phyloP scores from a whole-genome alignment of 2,888 invertebrate species.

The Sycophila texana region DNA sequence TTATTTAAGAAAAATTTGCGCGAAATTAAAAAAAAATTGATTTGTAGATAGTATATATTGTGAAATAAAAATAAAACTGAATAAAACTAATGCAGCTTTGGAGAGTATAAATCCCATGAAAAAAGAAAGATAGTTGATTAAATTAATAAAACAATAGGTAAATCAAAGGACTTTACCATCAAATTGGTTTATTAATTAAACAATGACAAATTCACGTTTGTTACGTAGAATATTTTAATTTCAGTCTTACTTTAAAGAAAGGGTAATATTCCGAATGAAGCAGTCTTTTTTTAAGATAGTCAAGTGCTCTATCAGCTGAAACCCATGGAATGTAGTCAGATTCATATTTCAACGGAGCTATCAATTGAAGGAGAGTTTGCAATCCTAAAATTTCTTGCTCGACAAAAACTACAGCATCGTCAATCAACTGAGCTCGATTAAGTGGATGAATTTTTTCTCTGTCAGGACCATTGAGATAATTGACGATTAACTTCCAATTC shows the following conservation, averaged over 20 bases:
- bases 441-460: conserved; percentile 79
- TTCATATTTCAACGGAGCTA: conserved; percentile 85
- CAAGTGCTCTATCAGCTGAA: conserved; percentile 84
- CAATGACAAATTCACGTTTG: background rate
- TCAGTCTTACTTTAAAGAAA: conserved; percentile 45
- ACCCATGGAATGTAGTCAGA: conserved; percentile 91
- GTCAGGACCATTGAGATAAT: conserved; percentile 78
- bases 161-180: too few species aligned
- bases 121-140: too few species aligned
- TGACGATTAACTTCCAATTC: conserved; percentile 84
- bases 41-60: too few species aligned
- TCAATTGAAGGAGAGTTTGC: conserved; percentile 84
- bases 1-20: too few species aligned
- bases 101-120: too few species aligned
- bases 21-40: too few species aligned
- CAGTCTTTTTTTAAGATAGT: conserved; percentile 78
- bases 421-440: conserved; percentile 88
- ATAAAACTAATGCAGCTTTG: too few species aligned
- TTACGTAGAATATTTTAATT: background rate
- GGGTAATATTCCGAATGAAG: conserved; percentile 29
- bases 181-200: background rate
- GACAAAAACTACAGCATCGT: conserved; percentile 86
- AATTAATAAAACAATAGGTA: too few species aligned
- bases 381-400: conserved; percentile 85
- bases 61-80: too few species aligned